Base-by-base conservation (phyloP, 2,113 vertebrate genomes). In the Falcunculus frontatus region DNA sequence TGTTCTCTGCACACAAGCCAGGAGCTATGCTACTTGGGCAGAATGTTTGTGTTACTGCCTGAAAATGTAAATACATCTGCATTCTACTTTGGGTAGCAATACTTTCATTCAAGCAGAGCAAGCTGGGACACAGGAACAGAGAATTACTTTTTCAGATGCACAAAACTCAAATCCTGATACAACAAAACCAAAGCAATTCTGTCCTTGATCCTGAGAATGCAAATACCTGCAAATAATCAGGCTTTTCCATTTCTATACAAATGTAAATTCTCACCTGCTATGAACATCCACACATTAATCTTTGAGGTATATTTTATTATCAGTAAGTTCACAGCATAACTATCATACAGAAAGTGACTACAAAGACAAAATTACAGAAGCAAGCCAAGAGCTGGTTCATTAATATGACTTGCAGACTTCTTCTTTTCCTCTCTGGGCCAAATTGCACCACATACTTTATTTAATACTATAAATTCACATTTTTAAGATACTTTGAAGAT, bases 31-130 rank as follows among this genome's bases (percentile, higher is more conserved):
- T 91, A 14, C 85, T 72, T 84, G 35, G 50, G 73, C 42, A 93
- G 39, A 89, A 59, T 83, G 88, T 91, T 94, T 93, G 44, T 87
- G 62, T 87, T 64, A 64, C 29, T 73, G 62, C 25, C 69, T 91
- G 70, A 87, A 92, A 90, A 92, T 78, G 35, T 89, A 94, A 91
- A 85, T 80, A 85, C 23, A 33, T 90, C 65, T 72, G 47, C 65
- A 63, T 67, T 83, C n/a, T 33, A 14, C 53, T 82, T 92, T 44
- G 65, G 5, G 11, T 89, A 82, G 35, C 49, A 87, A 53, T 37
- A 35, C 62, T 81, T 75, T 74, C 27, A 75, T 91, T 84, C 82
- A 80, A 80, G 41, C 44, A 94, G 47, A 95, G 69, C n/a, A 82
- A 68, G 35, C 5, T 13, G 57, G 44, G 60, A 78, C 30, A 70